A percentile compares a stretch with the other conserved stretches of the same genome.
Evolutionary conservation across 2,888 invertebrate species (phyloP).

Genomic region (Drosophila merina): DNA sequence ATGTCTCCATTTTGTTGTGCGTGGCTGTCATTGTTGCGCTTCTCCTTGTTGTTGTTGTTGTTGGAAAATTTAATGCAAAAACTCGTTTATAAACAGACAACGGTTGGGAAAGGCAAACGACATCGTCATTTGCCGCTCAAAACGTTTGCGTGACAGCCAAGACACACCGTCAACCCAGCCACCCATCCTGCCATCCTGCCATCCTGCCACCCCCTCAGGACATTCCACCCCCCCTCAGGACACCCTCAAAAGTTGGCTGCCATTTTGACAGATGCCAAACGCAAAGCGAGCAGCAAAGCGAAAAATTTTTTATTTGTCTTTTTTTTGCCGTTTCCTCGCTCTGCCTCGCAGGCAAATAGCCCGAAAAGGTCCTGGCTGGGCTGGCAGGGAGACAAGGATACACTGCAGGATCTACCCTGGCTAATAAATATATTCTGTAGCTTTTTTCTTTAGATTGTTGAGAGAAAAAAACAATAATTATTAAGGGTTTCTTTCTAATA

Average conservation of each 20-base stretch:
- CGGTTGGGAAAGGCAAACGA: conserved; percentile 30
- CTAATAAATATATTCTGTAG: no score
- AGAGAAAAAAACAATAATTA: no score
- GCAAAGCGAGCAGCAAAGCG: conserved; percentile 66
- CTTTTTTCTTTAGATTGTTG: no score
- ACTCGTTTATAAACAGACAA: conserved; percentile 56
- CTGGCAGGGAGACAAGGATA: not conserved
- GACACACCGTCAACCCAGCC: not conserved
- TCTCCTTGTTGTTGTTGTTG: conserved; percentile 53
- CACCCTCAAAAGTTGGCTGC: conserved; percentile 32
- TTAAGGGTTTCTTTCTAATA: no score
- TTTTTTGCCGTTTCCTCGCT: conserved; percentile 31
- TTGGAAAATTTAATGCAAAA: conserved; percentile 70
- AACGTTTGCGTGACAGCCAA: conserved; percentile 62
- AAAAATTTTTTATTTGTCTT: conserved; percentile 67
- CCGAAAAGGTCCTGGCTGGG: not conserved
- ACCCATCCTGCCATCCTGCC: no score
- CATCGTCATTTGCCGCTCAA: conserved; percentile 55
- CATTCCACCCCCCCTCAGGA: not conserved
- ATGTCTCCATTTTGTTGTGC: conserved; percentile 60
- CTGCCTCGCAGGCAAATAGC: conserved; percentile 43
- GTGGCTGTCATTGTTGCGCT: conserved; percentile 32
- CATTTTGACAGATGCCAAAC: conserved; percentile 73
- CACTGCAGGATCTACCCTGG: conserved; percentile 25
- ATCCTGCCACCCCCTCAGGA: conserved; percentile 1